A percentile compares a stretch with the other conserved stretches of the same genome.
Evolutionary conservation across 1,140 invertebrate genomes (phyloP).

Genomic region (Halictus rubicundus): DNA sequence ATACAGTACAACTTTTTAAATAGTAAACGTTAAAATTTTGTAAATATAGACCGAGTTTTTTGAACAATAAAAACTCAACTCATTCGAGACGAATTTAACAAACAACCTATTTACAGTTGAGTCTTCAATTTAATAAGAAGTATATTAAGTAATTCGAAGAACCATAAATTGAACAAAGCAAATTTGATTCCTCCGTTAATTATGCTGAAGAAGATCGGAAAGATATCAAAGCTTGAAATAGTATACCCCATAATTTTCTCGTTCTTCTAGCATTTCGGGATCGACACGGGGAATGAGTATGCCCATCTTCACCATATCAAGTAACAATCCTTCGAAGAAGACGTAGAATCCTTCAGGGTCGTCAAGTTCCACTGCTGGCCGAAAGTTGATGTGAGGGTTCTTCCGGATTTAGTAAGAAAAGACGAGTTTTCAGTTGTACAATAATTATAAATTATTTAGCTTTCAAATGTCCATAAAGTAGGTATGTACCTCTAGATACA

Average conservation of each 20-base stretch:
- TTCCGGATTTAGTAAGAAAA: not conserved
- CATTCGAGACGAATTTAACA: no score
- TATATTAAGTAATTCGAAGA: no score
- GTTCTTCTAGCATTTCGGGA: slow-evolving; percentile 69
- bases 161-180: no score
- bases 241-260: slow-evolving; percentile 69
- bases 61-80: no score
- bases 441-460: not conserved
- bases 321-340: slow-evolving; percentile 82
- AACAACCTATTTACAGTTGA: no score
- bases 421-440: not conserved
- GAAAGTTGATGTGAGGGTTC: slow-evolving; percentile 83
- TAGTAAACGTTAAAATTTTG: no score
- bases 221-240: not conserved
- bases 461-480: not conserved
- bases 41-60: no score
- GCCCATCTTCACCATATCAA: slow-evolving; percentile 85
- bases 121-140: no score
- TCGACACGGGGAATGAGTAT: slow-evolving; percentile 85
- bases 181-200: no score
- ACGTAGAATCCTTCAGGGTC: slow-evolving; percentile 83
- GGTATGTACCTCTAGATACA: slow-evolving; percentile 82
- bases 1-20: no score
- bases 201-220: no score
- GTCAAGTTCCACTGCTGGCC: slow-evolving; percentile 83